Conservation (phyloP, 1,140 invertebrate species). For the Aphelenchoides avenae region DNA sequence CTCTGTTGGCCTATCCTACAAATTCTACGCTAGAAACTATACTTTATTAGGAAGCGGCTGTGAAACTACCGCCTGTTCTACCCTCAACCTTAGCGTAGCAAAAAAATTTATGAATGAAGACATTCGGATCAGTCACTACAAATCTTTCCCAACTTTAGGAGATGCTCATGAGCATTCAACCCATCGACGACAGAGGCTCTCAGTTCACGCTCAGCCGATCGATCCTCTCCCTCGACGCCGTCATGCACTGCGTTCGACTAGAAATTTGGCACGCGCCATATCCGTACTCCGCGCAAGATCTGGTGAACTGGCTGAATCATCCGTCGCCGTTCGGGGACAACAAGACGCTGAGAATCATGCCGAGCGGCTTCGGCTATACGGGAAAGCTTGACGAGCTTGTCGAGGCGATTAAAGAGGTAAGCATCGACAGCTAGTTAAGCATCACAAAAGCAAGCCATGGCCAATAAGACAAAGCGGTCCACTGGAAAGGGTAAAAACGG, state of each 20-base stretch:
- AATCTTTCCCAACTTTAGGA: background rate
- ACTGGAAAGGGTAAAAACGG: too few species aligned
- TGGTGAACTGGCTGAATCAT: conserved; percentile 1
- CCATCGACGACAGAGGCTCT: too few species aligned
- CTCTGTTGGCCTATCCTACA: too few species aligned
- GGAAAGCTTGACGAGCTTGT: background rate
- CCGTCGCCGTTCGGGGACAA: background rate
- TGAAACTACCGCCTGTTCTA: too few species aligned
- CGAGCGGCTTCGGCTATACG: conserved; percentile 2
- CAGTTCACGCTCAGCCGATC: background rate
- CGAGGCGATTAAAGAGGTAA: background rate
- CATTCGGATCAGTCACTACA: background rate
- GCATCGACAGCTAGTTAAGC: background rate
- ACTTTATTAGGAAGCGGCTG: too few species aligned
- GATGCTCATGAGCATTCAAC: conserved; percentile 1
- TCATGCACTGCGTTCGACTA: background rate
- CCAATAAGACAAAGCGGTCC: too few species aligned
- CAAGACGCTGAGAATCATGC: background rate
- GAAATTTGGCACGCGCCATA: conserved; percentile 6
- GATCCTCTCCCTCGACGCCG: background rate
- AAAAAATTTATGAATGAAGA: too few species aligned
- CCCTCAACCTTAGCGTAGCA: too few species aligned
- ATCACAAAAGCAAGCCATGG: background rate
- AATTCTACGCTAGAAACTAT: too few species aligned
- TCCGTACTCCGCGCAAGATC: background rate